These are phyloP conservation scores for Clostera curtula DNA, from an alignment of 2,888 invertebrate species.

Conservation along the genomic window DNA sequence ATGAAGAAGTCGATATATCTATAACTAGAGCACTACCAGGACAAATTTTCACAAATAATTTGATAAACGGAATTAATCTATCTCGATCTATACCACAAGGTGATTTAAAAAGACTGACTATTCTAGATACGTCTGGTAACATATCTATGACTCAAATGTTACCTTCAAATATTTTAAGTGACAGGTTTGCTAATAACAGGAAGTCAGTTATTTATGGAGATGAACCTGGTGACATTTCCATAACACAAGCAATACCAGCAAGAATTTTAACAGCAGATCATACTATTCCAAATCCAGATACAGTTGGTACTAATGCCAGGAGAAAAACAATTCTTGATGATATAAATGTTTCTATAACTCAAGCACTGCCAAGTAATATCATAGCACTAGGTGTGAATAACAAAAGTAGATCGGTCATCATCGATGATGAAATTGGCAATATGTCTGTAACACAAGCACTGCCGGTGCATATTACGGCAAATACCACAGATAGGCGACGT, in stretches of 20 bases:
- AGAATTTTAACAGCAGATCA: too few relatives aligned
- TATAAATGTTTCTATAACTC: conserved; percentile 31
- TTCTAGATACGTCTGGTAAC: conserved; percentile 19
- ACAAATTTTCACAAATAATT: too few relatives aligned
- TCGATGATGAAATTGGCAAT: conserved; percentile 22
- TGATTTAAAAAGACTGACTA: conserved; percentile 15
- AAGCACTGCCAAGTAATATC: conserved; percentile 18
- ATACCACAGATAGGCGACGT: neutral
- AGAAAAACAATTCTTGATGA: too few relatives aligned
- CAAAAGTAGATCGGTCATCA: conserved; percentile 17
- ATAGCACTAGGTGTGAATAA: too few relatives aligned
- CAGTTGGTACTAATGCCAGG: too few relatives aligned
- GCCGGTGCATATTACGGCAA: conserved; percentile 12
- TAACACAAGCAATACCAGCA: too few relatives aligned
- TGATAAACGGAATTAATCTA: neutral
- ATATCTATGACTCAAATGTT: conserved; percentile 32
- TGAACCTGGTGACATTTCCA: conserved; percentile 23
- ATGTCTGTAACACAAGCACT: conserved; percentile 27
- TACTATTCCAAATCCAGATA: too few relatives aligned
- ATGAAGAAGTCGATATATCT: too few relatives aligned
- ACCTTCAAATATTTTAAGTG: conserved; percentile 18
- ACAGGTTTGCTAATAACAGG: conserved; percentile 14
- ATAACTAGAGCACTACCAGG: too few relatives aligned
- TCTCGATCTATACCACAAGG: conserved; percentile 6
- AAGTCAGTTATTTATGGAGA: conserved; percentile 27